phyloP scores from a whole-genome alignment of 2,888 invertebrate species.

The Xestia rhomboidea region DNA sequence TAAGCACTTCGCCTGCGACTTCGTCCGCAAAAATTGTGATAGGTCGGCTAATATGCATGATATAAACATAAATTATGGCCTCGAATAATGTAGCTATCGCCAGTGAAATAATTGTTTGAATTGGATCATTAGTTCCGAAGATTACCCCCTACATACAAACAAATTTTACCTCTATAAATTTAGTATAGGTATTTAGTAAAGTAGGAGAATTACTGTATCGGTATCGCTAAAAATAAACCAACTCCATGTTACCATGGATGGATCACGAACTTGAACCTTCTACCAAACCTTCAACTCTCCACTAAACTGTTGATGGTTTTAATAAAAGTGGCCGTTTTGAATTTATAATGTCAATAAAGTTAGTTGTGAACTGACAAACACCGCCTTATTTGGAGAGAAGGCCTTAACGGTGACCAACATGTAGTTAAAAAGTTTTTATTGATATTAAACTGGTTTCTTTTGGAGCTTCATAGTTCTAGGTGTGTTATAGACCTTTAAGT shows the following conservation, averaged over 20 bases:
- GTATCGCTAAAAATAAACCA: neutral
- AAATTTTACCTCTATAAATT: too few species aligned
- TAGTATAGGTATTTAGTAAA: too few species aligned
- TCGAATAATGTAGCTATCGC: too few species aligned
- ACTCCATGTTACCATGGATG: neutral
- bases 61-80: too few species aligned
- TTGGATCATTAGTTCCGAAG: too few species aligned
- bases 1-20: too few species aligned
- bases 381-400: constrained; percentile 34
- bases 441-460: constrained; percentile 44
- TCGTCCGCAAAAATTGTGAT: too few species aligned
- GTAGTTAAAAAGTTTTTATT: constrained; percentile 49
- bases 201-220: too few species aligned
- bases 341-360: constrained; percentile 51
- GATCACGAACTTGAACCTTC: constrained; percentile 21
- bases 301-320: constrained; percentile 24
- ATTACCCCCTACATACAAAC: too few species aligned
- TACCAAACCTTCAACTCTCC: constrained; percentile 26
- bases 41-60: too few species aligned
- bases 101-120: too few species aligned
- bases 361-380: constrained; percentile 30
- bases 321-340: constrained; percentile 36
- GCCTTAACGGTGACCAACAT: constrained; percentile 9
- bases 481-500: neutral
- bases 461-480: constrained; percentile 4